Base-by-base conservation (phyloP, 2,113 vertebrate genomes). In the Tursiops truncatus region DNA sequence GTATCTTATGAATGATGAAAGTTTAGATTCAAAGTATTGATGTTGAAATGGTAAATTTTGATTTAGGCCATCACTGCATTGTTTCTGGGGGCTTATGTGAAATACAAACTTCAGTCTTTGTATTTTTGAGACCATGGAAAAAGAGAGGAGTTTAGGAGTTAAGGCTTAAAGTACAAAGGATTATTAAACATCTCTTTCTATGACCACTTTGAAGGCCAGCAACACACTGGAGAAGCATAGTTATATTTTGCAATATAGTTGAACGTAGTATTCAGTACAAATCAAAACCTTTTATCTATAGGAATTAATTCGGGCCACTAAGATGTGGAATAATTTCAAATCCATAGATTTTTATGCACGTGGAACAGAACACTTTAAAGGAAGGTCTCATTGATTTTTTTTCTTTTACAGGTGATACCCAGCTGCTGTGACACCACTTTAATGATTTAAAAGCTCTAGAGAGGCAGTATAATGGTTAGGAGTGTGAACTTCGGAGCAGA, bases 371-470 rank as follows among this genome's bases (percentile, higher is more conserved):
- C 76, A 77, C 77, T 93, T 96, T 31, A 89, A 96, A 87, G 96
- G 86, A 74, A 58, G 92, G 82, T 95, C 77, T 96, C 87, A 96
- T 21, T 79, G 71, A 85, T 88, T 88, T 86, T 86, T 96, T 95
- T 95, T 94, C 60, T 95, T 96, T 97, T 97, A 77, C 86, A 97
- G 95, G 86, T 97, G 79, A 94, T 82, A 96, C 74, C 47, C 79
- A 97, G 86, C 60, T 96, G 94, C 87, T 96, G 38, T 97, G 95
- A 62, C 90, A 91, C 82, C 67, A 92, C 63, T 97, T 94, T 92
- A 96, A 94, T 92, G 60, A 92, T 87, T 94, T 97, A 73, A 97
- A 96, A 96, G 86, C 63, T 97, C 7, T 97, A 96, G 87, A 91
- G 44, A 92, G 95, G 58, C 94, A 97, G 0, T 84, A 33, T 95